Base-by-base conservation (phyloP, 2,888 invertebrate species). In the Colostygia pectinataria region DNA sequence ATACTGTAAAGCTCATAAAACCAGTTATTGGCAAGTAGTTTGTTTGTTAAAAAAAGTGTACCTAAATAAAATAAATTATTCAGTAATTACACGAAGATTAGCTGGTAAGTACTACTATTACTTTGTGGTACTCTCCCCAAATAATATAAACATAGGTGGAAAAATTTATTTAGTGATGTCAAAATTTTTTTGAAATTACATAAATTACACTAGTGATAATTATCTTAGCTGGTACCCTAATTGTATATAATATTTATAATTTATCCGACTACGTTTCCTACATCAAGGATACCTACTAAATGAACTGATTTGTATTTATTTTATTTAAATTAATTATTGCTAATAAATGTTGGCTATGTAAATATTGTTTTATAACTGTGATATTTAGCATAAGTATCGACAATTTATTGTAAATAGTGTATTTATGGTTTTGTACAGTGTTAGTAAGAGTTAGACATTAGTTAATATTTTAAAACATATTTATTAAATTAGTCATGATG, bases 401-500 rank as follows among this genome's bases (percentile, higher is more conserved):
- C 45, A 34, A 59, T 40, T 31, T 49, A 49, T 49, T 55, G 51
- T 55, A 51, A 53, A 54, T 57, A 57, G 15, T 67, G 61, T 59
- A 63, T 34, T 42, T 61, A 61, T 56, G 49, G 24, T 40, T 18
- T 18, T 47, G 43, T 57, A 55, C 48, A 47, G 39, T 44, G 32
- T 20, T 46, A 49, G 45, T 13, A 9, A 15, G 31, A n/a, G n/a
- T n/a, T 41, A 50, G 59, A 4, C 4, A 15, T 15, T 57, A 65
- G 57, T 62, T 54, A 46, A 25, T 20, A 20, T 1, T 18, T 27
- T 32, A 29, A 58, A 52, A 33, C 13, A 36, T 45, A 65, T 65
- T 59, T 84, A 83, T 80, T 80, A 58, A 68, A 69, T 59, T 71
- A 74, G 71, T 74, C 61, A 67, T 75, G 77, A 54, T 15, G n/a